Percentiles rank a stretch among this genome's conserved stretches.
Evolutionary conservation across 2,888 invertebrate species (phyloP).

Genomic region (Micropterix aruncella): DNA sequence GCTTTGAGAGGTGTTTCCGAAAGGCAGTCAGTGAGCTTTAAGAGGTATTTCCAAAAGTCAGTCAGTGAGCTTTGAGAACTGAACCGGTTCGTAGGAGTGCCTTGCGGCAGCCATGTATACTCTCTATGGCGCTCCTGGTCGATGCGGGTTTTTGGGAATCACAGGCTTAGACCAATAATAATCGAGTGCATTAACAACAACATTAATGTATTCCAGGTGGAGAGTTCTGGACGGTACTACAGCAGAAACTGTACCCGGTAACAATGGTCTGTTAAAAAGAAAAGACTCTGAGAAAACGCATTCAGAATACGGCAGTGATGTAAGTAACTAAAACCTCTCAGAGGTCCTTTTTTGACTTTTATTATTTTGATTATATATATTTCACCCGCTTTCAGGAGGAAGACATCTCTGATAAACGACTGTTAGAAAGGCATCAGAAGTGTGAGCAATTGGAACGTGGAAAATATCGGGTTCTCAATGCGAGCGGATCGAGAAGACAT

Average conservation of each 20-base stretch:
- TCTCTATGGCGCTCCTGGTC: no score
- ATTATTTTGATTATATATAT: slow-evolving; percentile 1
- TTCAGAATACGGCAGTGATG: slow-evolving; percentile 34
- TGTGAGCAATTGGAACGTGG: slow-evolving; percentile 71
- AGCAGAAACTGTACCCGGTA: slow-evolving; percentile 21
- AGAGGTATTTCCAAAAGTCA: no score
- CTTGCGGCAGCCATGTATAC: no score
- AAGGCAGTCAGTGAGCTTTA: no score
- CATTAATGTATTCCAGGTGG: slow-evolving; percentile 50
- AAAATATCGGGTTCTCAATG: slow-evolving; percentile 49
- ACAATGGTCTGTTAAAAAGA: slow-evolving; percentile 37
- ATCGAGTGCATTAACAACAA: no score
- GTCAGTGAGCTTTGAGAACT: no score
- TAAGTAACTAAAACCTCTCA: no score
- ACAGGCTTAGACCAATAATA: no score
- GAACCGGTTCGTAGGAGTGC: no score
- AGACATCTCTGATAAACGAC: slow-evolving; percentile 66
- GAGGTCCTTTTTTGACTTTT: slow-evolving; percentile 2
- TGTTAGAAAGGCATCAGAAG: slow-evolving; percentile 56
- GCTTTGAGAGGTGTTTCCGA: no score
- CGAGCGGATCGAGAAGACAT: slow-evolving; percentile 19
- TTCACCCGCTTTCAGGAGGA: slow-evolving; percentile 36
- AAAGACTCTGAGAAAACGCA: slow-evolving; percentile 35
- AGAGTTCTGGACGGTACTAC: slow-evolving; percentile 50
- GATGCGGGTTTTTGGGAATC: no score